These are phyloP conservation scores for Lycocerus yunnanus DNA, from an alignment of 2,888 invertebrate genomes.

Conservation along the genomic window DNA sequence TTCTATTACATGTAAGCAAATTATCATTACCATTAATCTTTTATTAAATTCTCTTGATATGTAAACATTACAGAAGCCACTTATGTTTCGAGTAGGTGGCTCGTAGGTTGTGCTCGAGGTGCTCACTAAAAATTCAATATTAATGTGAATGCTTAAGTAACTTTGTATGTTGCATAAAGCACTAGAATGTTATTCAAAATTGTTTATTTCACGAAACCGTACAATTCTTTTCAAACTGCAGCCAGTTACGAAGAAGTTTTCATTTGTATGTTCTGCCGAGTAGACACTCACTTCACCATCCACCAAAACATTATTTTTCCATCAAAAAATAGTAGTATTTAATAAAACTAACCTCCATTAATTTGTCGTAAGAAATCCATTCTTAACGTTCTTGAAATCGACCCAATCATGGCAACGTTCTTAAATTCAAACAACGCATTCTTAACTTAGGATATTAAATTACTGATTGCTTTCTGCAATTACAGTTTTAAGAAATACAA, in stretches of 20 bases:
- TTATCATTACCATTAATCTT: not conserved
- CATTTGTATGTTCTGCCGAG: not conserved
- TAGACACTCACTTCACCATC: no score
- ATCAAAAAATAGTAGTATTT: no score
- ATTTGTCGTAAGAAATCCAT: no score
- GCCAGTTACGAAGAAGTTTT: not conserved
- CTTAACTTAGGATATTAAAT: no score
- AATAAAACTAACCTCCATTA: no score
- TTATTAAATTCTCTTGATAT: not conserved
- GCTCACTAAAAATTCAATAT: slow-evolving; percentile 6
- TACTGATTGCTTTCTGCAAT: no score
- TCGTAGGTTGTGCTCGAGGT: not conserved
- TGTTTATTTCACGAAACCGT: not conserved
- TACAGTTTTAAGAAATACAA: no score
- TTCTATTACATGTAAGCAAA: not conserved
- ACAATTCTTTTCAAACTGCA: slow-evolving; percentile 8
- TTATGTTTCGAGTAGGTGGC: not conserved
- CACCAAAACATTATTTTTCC: no score
- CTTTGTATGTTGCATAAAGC: not conserved
- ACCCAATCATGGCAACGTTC: no score
- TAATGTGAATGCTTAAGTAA: not conserved
- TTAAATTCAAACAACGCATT: no score
- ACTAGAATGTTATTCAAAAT: not conserved
- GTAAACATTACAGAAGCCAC: not conserved
- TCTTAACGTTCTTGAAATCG: no score